Evolutionary conservation across 2,797 vertebrate genomes (phyloP).

Genomic region (Alca torda): DNA sequence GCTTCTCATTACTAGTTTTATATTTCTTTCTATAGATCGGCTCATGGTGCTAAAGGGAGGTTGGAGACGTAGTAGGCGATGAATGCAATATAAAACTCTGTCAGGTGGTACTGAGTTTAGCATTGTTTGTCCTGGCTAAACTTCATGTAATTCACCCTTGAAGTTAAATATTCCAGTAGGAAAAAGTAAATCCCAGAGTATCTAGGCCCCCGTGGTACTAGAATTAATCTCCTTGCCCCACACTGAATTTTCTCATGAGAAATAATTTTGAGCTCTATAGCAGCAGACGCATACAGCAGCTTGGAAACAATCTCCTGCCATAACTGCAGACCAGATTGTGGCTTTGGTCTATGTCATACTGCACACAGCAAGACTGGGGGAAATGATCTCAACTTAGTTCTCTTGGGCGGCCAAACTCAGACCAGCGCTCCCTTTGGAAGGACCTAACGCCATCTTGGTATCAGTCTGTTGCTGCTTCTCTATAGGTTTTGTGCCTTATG

Average conservation of each 20-base stretch:
- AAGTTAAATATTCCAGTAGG: slow-evolving; percentile 6
- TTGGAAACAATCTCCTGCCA: not conserved
- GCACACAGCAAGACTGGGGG: not conserved
- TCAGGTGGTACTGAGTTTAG: not conserved
- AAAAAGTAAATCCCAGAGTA: slow-evolving; percentile 16
- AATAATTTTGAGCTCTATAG: not conserved
- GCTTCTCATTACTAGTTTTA: not conserved
- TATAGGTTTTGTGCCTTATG: not conserved
- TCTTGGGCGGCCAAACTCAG: not conserved
- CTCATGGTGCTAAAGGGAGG: not conserved
- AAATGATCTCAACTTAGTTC: not conserved
- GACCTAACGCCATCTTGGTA: not conserved
- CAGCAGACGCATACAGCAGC: not conserved
- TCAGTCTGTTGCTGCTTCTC: not conserved
- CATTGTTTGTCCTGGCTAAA: slow-evolving; percentile 23
- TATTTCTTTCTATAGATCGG: not conserved
- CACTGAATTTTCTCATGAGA: not conserved
- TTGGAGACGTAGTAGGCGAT: not conserved
- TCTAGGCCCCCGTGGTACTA: not conserved
- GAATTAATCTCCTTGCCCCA: not conserved
- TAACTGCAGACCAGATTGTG: not conserved
- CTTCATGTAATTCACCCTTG: not conserved
- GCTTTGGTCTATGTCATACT: not conserved
- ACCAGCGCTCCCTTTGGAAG: not conserved
- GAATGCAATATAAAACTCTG: not conserved